phyloP scores from a whole-genome alignment of 2,113 vertebrate species.

The Epinephelus cyanopodus region DNA sequence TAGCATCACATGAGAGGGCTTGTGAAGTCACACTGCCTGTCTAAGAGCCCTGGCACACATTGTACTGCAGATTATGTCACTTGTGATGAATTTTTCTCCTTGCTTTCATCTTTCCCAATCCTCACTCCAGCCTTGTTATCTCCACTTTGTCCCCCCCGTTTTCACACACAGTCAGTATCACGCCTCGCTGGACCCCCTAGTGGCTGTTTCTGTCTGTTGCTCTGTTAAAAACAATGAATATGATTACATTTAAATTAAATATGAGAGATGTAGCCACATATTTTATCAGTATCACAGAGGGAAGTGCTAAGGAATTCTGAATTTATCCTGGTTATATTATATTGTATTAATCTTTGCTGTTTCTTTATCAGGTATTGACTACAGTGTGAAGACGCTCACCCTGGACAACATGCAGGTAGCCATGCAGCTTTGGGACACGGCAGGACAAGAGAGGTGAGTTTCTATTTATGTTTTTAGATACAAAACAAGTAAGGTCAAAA shows the following conservation, averaged over 20 bases:
- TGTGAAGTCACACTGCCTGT: constrained; percentile 71
- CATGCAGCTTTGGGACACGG: constrained; percentile 95
- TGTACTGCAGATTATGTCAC: constrained; percentile 79
- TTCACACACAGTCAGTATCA: neutral
- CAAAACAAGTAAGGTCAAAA: neutral
- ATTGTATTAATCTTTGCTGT: neutral
- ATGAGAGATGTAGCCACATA: neutral
- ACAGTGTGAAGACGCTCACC: constrained; percentile 89
- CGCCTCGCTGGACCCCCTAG: constrained; percentile 6
- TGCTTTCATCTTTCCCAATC: constrained; percentile 61
- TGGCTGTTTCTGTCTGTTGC: neutral
- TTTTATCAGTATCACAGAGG: neutral
- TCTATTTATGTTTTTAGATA: neutral
- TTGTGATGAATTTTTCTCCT: constrained; percentile 44
- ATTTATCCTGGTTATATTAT: neutral
- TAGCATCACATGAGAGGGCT: constrained; percentile 79
- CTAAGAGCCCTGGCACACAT: constrained; percentile 64
- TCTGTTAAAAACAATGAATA: neutral
- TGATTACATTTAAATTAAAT: neutral
- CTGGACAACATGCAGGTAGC: constrained; percentile 88
- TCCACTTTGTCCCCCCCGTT: neutral
- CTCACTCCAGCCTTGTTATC: constrained; percentile 39
- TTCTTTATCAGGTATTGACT: constrained; percentile 89
- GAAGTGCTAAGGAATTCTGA: neutral
- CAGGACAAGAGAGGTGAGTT: constrained; percentile 91